phyloP scores from a whole-genome alignment of 2,888 invertebrate species.

The Bombylius major region DNA sequence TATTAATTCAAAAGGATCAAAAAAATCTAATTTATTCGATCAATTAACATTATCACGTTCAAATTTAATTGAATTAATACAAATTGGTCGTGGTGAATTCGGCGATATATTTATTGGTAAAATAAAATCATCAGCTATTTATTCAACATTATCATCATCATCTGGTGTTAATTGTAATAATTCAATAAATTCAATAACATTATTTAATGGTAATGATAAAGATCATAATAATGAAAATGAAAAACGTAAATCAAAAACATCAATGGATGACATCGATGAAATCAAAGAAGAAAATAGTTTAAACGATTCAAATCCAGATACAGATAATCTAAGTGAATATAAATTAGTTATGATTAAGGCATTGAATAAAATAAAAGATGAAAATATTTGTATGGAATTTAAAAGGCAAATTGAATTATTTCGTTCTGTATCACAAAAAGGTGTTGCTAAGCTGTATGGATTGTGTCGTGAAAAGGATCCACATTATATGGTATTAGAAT shows the following conservation, averaged over 20 bases:
- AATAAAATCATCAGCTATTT: conserved; percentile 32
- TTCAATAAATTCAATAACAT: conserved; percentile 18
- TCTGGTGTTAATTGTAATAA: conserved; percentile 20
- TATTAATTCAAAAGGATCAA: conserved; percentile 47
- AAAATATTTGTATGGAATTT: conserved; percentile 67
- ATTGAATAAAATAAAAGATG: conserved; percentile 63
- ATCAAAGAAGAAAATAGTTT: conserved; percentile 30
- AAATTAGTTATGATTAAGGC: conserved; percentile 58
- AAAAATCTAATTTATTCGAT: conserved; percentile 52
- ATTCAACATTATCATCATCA: conserved; percentile 20
- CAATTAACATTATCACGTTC: conserved; percentile 61
- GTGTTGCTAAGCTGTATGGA: conserved; percentile 65
- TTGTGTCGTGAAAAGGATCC: conserved; percentile 75
- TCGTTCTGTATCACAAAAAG: conserved; percentile 67
- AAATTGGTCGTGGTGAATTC: conserved; percentile 75
- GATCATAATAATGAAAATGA: conserved; percentile 20
- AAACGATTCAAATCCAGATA: conserved; percentile 16
- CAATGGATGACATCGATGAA: conserved; percentile 36
- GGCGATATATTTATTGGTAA: conserved; percentile 81
- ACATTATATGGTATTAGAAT: conserved; percentile 77
- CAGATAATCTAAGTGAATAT: conserved; percentile 28
- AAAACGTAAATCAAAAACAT: conserved; percentile 34
- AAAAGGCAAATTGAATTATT: conserved; percentile 81
- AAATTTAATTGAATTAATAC: conserved; percentile 54
- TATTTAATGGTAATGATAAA: conserved; percentile 16